Base-by-base conservation (phyloP, 2,888 invertebrate genomes). In the Stomorhina lunata region DNA sequence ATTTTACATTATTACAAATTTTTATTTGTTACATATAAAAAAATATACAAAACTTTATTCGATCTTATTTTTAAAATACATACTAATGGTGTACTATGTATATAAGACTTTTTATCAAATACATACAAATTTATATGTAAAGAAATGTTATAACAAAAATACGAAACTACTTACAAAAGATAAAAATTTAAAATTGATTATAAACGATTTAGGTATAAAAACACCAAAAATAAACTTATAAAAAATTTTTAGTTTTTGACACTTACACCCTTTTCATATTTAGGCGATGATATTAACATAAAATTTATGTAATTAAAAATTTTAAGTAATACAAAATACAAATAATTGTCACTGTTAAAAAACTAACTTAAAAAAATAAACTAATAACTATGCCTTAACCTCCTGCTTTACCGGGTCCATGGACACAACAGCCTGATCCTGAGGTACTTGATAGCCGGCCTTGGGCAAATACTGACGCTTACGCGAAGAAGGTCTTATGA, bases 401-500 rank as follows among this genome's bases (percentile, higher is more conserved):
- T 53, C 65, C 53, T 71, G 45, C 15, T 20, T 72, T 1, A 50
- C 20, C 2, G 48, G 9, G 7, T 79, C 66, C 12, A 80, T 6
- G 12, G 32, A 32, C 0, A 57, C 63, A 9, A 10, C 48, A 10
- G 87, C 73, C 83, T 89, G 85, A 69, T 89, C 90, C 0, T 75
- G 68, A 0, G 90, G 90, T 20, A 81, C 73, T 66, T 87, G 84
- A 73, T 90, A 90, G 1, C 86, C 90, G 2, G 73, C 77, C 34
- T 87, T 90, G 1, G 90, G 90, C 25, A 90, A 80, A 80, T 88
- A 90, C 83, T 90, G 90, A 0, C 86, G 87, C 78, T 90, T 89
- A 10, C 88, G 86, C 5, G 90, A 89, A 4, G 88, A 85, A 0
- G 92, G 91, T 17, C 92, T 86, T 27, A 91, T 83, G 4, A 90